Evolutionary conservation across 2,888 invertebrate genomes (phyloP).

Genomic region (Drosophila paramelanica): DNA sequence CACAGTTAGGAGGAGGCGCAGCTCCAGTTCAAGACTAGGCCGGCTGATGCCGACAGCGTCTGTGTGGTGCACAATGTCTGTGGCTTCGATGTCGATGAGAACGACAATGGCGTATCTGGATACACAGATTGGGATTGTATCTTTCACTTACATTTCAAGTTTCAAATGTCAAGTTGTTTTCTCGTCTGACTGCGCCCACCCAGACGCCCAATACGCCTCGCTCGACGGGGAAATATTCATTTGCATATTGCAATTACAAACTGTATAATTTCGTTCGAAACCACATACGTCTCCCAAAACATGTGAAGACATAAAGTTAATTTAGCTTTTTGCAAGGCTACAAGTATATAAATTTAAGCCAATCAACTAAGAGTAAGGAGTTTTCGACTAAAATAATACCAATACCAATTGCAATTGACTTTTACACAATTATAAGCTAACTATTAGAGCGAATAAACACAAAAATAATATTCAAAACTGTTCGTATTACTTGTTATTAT

Average conservation of each 20-base stretch:
- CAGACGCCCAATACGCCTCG: slow-evolving; percentile 19
- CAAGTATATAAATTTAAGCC: slow-evolving; percentile 19
- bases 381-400: background rate
- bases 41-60: slow-evolving; percentile 45
- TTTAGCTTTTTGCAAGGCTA: slow-evolving; percentile 19
- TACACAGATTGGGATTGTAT: slow-evolving; percentile 81
- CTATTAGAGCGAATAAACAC: too few relatives aligned
- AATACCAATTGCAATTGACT: too few relatives aligned
- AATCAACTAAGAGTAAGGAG: background rate
- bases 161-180: slow-evolving; percentile 78
- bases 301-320: slow-evolving; percentile 29
- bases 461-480: too few relatives aligned
- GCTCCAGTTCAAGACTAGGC: slow-evolving; percentile 17
- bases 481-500: too few relatives aligned
- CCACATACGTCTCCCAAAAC: slow-evolving; percentile 32
- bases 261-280: slow-evolving; percentile 50
- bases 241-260: slow-evolving; percentile 73
- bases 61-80: slow-evolving; percentile 38
- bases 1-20: slow-evolving; percentile 12
- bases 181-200: slow-evolving; percentile 50
- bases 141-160: slow-evolving; percentile 83
- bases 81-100: slow-evolving; percentile 48
- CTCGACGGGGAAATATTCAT: slow-evolving; percentile 54
- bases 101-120: slow-evolving; percentile 61
- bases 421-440: too few relatives aligned